Percentiles rank a stretch among this genome's conserved stretches.
These are phyloP conservation scores for Lamprologus ornatipinnis DNA, from an alignment of 2,113 vertebrate genomes.

Conservation along the genomic window DNA sequence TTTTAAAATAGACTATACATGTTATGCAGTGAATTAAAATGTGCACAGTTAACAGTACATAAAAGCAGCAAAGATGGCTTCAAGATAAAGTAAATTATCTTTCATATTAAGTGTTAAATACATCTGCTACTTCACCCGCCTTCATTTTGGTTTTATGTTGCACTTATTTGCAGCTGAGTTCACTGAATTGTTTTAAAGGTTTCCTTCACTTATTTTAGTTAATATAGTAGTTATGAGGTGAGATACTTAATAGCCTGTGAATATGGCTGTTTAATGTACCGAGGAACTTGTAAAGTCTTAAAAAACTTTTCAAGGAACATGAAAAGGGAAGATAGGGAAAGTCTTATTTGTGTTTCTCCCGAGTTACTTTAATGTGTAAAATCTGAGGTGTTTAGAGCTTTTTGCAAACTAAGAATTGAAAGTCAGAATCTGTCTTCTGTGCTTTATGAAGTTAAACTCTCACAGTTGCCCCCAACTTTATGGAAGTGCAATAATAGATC, in stretches of 20 bases:
- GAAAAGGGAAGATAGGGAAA: background rate
- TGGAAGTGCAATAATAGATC: background rate
- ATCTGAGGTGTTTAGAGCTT: background rate
- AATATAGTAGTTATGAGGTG: background rate
- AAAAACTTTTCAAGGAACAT: background rate
- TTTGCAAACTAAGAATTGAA: background rate
- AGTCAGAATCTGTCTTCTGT: background rate
- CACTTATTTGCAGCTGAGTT: background rate
- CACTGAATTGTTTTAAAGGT: background rate
- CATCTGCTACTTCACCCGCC: background rate
- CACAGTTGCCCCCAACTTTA: background rate
- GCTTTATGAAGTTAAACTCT: background rate
- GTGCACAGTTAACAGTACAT: background rate
- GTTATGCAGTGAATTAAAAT: background rate
- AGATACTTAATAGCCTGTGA: background rate
- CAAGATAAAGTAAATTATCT: background rate
- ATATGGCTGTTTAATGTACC: background rate
- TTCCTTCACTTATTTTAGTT: background rate
- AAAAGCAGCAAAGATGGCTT: background rate
- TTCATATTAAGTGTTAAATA: background rate
- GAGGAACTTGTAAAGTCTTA: background rate
- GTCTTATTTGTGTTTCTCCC: background rate
- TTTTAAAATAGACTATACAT: background rate
- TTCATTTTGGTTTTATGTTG: background rate
- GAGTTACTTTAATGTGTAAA: background rate